Percentiles rank a stretch among this genome's conserved stretches.
phyloP scores from a whole-genome alignment of 2,797 vertebrate species.

The Molothrus aeneus region DNA sequence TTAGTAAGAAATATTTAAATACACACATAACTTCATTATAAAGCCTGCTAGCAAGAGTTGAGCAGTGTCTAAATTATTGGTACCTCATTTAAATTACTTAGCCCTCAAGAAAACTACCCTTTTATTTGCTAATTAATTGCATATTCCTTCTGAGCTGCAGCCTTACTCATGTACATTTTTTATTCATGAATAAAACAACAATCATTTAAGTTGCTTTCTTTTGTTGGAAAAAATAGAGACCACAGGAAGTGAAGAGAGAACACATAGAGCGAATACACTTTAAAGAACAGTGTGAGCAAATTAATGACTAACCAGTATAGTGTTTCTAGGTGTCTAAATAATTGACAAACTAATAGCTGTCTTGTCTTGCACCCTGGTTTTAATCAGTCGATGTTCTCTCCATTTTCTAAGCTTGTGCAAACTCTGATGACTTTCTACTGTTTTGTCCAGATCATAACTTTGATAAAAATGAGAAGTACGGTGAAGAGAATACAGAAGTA shows the following conservation, averaged over 20 bases:
- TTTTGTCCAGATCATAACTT: background rate
- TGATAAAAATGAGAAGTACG: background rate
- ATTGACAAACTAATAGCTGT: background rate
- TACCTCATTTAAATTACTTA: background rate
- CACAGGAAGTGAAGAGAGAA: background rate
- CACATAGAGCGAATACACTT: background rate
- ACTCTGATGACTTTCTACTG: background rate
- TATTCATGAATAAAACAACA: background rate
- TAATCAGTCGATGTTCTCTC: background rate
- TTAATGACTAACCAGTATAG: background rate
- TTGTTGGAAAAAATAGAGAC: background rate
- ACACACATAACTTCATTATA: background rate
- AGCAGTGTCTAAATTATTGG: background rate
- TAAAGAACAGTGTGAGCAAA: background rate
- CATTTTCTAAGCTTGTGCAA: background rate
- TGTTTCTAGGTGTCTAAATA: background rate
- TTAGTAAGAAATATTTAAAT: slow-evolving; percentile 13
- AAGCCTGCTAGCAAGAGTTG: background rate
- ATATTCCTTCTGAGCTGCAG: background rate
- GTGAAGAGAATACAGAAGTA: background rate
- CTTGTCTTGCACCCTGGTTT: background rate
- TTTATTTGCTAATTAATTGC: slow-evolving; percentile 5
- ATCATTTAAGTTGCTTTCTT: background rate
- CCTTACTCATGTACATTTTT: background rate
- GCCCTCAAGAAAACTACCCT: background rate